phyloP scores from a whole-genome alignment of 2,888 invertebrate genomes.

The Coremacera marginata region DNA sequence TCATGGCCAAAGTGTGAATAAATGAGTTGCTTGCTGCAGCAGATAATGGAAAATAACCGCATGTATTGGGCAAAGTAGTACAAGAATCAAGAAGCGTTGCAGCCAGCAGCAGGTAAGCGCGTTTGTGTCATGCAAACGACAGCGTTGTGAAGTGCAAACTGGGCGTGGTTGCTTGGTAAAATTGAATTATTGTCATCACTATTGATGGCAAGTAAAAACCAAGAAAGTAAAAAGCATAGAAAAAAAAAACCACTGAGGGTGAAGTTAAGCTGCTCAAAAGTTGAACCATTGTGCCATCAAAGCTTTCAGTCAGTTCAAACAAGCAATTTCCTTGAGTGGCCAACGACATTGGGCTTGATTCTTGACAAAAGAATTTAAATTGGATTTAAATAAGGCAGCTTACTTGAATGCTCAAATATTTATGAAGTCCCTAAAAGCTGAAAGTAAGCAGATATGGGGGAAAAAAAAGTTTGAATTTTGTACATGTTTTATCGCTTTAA shows the following conservation, averaged over 20 bases:
- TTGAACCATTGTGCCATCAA: neutral
- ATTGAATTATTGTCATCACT: constrained; percentile 3
- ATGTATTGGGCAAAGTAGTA: neutral
- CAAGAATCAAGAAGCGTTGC: too few relatives aligned
- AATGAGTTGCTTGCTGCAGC: neutral
- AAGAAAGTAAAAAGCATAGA: neutral
- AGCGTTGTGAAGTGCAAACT: neutral
- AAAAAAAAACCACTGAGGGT: neutral
- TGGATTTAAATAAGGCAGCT: neutral
- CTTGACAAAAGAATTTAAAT: constrained; percentile 13
- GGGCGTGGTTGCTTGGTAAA: neutral
- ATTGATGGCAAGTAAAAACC: neutral
- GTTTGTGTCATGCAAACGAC: neutral
- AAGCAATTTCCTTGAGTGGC: neutral
- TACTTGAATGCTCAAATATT: neutral
- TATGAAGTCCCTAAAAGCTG: neutral
- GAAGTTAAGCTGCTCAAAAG: constrained; percentile 3
- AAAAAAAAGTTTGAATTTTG: too few relatives aligned
- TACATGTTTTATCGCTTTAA: neutral
- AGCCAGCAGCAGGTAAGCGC: too few relatives aligned
- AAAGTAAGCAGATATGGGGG: too few relatives aligned
- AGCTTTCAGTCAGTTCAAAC: neutral
- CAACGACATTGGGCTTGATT: neutral
- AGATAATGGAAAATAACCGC: constrained; percentile 9
- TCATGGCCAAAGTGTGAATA: constrained; percentile 18